These are phyloP conservation scores for Acanthopleura granulata DNA, from an alignment of 2,888 invertebrate genomes.

Conservation along the genomic window DNA sequence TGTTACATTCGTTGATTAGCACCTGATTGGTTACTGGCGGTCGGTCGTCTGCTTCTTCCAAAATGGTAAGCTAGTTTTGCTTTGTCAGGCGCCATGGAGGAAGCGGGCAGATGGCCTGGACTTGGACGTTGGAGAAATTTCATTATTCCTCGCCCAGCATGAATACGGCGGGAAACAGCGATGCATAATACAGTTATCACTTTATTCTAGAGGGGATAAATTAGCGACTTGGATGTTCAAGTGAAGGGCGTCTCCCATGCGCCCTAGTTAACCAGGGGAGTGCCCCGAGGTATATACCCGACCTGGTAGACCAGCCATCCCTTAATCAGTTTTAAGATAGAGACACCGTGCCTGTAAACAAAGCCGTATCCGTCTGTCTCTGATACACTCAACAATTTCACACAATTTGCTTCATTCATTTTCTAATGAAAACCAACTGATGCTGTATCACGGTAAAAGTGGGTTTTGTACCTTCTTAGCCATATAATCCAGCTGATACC, in stretches of 20 bases:
- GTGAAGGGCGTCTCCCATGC: background rate
- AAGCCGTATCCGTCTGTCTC: background rate
- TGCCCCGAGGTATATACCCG: background rate
- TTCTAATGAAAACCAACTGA: background rate
- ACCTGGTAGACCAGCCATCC: background rate
- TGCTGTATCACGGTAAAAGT: background rate
- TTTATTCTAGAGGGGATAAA: constrained; percentile 15
- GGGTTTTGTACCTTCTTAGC: background rate
- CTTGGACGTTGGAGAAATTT: background rate
- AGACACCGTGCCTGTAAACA: background rate
- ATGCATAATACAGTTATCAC: constrained; percentile 13
- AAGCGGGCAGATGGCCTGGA: background rate
- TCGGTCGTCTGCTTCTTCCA: constrained; percentile 14
- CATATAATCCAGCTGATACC: too few relatives aligned
- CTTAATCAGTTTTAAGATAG: background rate
- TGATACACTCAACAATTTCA: background rate
- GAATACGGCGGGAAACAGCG: background rate
- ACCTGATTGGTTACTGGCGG: constrained; percentile 11
- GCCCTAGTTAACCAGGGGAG: background rate
- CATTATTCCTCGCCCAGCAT: constrained; percentile 5
- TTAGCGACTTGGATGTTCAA: background rate
- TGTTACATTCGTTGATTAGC: constrained; percentile 17
- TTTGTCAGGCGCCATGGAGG: background rate
- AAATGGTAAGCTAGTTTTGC: background rate
- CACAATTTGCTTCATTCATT: background rate